A percentile compares a stretch with the other conserved stretches of the same genome.
phyloP scores from a whole-genome alignment of 2,113 vertebrate genomes.

The Phaetusa simplex region DNA sequence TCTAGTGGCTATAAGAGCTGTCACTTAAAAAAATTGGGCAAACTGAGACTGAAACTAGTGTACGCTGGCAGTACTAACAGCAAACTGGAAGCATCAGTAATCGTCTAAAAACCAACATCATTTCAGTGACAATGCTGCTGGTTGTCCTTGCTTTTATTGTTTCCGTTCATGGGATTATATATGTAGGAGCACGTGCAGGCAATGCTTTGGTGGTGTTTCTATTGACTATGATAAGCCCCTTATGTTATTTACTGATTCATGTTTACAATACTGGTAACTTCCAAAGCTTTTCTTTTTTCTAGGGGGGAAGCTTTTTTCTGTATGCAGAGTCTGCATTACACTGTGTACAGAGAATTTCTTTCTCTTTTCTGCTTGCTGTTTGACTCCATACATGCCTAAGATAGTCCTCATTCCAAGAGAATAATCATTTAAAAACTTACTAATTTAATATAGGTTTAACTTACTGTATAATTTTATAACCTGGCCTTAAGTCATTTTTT shows the following conservation, averaged over 20 bases:
- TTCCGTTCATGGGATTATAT: not conserved
- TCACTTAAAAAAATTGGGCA: not conserved
- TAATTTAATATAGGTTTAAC: not conserved
- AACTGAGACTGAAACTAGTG: not conserved
- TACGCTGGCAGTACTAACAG: not conserved
- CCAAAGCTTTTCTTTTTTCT: not conserved
- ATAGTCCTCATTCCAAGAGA: not conserved
- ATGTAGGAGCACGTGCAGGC: not conserved
- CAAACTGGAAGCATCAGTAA: not conserved
- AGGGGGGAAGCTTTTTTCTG: not conserved
- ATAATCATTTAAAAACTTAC: not conserved
- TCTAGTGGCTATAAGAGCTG: not conserved
- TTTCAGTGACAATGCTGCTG: not conserved
- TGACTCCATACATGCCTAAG: not conserved
- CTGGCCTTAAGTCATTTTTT: not conserved
- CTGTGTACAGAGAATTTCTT: not conserved
- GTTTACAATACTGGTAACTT: not conserved
- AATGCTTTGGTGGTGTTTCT: not conserved
- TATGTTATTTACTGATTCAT: not conserved
- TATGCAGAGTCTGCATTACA: not conserved
- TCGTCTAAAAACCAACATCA: not conserved
- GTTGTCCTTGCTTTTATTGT: not conserved
- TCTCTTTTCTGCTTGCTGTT: not conserved
- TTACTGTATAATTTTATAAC: not conserved
- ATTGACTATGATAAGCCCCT: not conserved